Evolutionary conservation across 2,113 vertebrate genomes (phyloP).

Genomic region (Nesospiza acunhae): DNA sequence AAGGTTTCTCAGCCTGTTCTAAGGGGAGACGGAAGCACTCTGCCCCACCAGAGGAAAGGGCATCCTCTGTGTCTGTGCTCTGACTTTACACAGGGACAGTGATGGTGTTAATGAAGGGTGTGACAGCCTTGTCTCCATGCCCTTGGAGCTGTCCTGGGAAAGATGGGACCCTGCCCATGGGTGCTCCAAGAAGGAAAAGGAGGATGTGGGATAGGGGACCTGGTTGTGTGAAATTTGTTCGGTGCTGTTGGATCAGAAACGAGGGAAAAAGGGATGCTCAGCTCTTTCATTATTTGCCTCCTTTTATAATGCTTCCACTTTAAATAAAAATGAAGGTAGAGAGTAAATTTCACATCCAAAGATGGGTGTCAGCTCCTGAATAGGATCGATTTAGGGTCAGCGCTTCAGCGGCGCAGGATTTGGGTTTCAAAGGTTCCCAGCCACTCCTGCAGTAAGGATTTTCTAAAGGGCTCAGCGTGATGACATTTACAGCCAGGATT

Average conservation of each 20-base stretch:
- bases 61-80: accelerated
- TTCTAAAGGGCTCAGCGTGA: slow-evolving; percentile 51
- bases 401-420: not conserved
- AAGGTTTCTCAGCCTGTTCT: accelerated
- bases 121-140: accelerated
- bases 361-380: slow-evolving; percentile 20
- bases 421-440: slow-evolving; percentile 40
- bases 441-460: slow-evolving; percentile 12
- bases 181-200: accelerated
- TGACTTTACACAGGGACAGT: accelerated
- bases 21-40: not conserved
- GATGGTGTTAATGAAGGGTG: accelerated
- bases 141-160: not conserved
- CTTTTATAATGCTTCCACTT: not conserved
- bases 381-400: slow-evolving; percentile 3
- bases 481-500: slow-evolving; percentile 47
- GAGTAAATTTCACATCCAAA: slow-evolving; percentile 2
- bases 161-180: not conserved
- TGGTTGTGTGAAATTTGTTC: accelerated
- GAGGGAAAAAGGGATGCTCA: not conserved
- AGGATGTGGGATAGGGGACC: accelerated
- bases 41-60: not conserved
- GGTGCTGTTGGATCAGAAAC: not conserved
- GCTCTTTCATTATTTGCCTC: not conserved
- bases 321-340: not conserved